Percentiles rank a stretch among this genome's conserved stretches.
Conservation (phyloP, 2,113 vertebrate genomes). For the Aleadryas rufinucha region DNA sequence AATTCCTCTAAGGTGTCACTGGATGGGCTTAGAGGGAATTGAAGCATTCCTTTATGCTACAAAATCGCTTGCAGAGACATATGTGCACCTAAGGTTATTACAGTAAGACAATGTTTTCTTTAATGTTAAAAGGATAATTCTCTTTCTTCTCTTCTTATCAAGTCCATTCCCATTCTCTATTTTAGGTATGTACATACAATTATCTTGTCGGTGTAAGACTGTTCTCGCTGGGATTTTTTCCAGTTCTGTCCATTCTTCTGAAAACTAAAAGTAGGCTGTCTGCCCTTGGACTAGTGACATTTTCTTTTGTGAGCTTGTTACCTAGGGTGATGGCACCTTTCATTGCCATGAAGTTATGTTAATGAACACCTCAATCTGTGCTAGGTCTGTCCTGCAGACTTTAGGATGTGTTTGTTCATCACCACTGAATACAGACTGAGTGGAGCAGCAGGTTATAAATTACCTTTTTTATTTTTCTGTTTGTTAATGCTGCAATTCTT, state of each 20-base stretch:
- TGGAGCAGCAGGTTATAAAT: constrained; percentile 38
- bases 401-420: constrained; percentile 11
- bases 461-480: constrained; percentile 42
- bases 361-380: constrained; percentile 30
- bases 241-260: background rate
- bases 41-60: background rate
- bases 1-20: background rate
- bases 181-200: background rate
- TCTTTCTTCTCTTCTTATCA: background rate
- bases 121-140: background rate
- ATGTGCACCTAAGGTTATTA: background rate
- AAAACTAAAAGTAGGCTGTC: background rate
- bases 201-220: background rate
- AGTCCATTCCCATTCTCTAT: background rate
- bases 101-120: background rate
- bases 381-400: background rate
- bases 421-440: background rate
- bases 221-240: background rate
- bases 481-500: constrained; percentile 29
- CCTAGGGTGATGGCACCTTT: constrained; percentile 31
- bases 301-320: constrained; percentile 13
- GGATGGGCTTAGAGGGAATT: background rate
- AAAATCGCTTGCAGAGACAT: background rate
- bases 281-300: background rate
- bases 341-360: background rate